These are phyloP conservation scores for Pinna nobilis DNA, from an alignment of 1,140 invertebrate genomes.

Conservation along the genomic window DNA sequence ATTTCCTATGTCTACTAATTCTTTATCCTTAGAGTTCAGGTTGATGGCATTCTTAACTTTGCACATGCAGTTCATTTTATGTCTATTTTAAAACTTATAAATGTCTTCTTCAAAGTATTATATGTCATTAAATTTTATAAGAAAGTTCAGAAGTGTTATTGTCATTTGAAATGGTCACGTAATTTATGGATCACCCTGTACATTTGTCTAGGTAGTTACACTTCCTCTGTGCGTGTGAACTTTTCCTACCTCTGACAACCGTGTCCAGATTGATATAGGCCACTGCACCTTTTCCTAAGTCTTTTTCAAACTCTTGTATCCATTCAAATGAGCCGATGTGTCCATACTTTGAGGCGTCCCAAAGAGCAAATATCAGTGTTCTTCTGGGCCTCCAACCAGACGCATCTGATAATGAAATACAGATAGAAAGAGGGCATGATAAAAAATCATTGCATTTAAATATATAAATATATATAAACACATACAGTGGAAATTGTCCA, in stretches of 20 bases:
- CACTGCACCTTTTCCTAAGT: slow-evolving; percentile 59
- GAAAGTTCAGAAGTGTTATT: no score
- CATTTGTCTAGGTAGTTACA: background rate
- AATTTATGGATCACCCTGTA: no score
- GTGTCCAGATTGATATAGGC: slow-evolving; percentile 70
- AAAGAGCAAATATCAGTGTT: slow-evolving; percentile 71
- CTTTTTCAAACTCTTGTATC: slow-evolving; percentile 68
- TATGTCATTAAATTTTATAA: no score
- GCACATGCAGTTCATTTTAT: no score
- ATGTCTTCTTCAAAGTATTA: no score
- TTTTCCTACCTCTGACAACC: slow-evolving; percentile 67
- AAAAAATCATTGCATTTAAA: background rate
- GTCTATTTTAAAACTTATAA: no score
- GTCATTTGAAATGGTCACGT: no score
- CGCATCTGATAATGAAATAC: background rate
- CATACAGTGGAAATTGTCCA: no score
- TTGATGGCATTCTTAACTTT: no score
- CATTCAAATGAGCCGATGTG: slow-evolving; percentile 71
- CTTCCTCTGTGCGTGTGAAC: no score
- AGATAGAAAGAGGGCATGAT: background rate
- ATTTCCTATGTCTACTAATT: no score
- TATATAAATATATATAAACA: background rate
- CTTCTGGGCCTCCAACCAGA: slow-evolving; percentile 67
- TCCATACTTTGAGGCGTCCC: slow-evolving; percentile 72
- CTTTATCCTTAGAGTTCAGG: no score